Evolutionary conservation across 92 coral and sea anemone species (phyloP), one percentile per base, ranked within the genome.

Genomic region (Blastomussa wellsi): DNA sequence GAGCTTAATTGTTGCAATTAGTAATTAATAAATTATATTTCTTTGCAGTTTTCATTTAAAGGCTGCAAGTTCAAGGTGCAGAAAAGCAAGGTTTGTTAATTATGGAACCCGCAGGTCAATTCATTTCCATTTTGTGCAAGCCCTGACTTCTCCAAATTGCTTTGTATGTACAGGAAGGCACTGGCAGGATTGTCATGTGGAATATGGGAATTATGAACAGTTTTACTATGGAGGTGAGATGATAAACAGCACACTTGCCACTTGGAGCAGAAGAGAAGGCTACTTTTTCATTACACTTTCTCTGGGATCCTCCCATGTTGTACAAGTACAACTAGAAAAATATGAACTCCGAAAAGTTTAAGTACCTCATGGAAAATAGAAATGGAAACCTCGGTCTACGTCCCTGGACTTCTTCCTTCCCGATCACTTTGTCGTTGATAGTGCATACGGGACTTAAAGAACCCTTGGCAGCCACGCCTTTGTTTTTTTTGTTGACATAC

Each of bases 111-210:
- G 14, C 20, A 5, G 73, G 26, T 53, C 60, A 53, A 19, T 53
- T 19, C 22, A 53, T 19, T 15, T 39, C 44, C 3, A 39, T 39
- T 39, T 39, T 39, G 3, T 39, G 15, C 64, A 11, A 57, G 4
- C 0, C 9, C 26, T 22, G 28, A 57, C 64, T 7, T 20, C 64
- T 2, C 64, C 0, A 0, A 35, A 26, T 36, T 51, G 16, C 35
- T 24, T 32, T 15, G 4, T 16, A 5, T 31, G 17, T 69, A 3
- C 87, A 95, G 98, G 94, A 92, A 60, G 98, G 98, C n/a, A 95
- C 98, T 16, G 98, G 98, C 13, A 83, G 98, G 19, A 90, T 95
- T 32, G 98, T 95, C 7, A 95, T 95, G 98, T 95, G 98, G 98
- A 83, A 93, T 38, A 51, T 93, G 86, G 98, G 98, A 33, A 90